A percentile compares a stretch with the other conserved stretches of the same genome.
Evolutionary conservation across 1,140 invertebrate genomes (phyloP).

Genomic region (Drosophila willistoni): DNA sequence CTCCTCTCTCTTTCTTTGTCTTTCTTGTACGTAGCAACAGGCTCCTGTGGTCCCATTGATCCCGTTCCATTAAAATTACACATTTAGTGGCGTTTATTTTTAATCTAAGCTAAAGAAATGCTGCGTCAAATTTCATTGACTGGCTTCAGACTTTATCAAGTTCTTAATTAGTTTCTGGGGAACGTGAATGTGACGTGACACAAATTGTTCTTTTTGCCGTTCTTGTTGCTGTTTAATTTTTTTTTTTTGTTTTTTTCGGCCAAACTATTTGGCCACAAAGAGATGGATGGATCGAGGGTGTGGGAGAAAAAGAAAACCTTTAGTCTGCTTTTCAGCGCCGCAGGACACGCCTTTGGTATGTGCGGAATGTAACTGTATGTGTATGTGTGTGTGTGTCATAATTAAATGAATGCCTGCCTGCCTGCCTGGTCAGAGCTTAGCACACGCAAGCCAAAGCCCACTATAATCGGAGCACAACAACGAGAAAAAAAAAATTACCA

Average conservation of each 20-base stretch:
- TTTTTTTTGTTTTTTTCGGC: constrained; percentile 18
- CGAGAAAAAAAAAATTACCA: not conserved
- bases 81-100: constrained; percentile 49
- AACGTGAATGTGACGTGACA: constrained; percentile 57
- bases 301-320: constrained; percentile 24
- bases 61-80: constrained; percentile 4
- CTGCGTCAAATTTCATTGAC: constrained; percentile 24
- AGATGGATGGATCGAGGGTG: no score
- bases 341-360: constrained; percentile 64
- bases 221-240: constrained; percentile 15
- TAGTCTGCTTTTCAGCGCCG: constrained; percentile 52
- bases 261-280: constrained; percentile 34
- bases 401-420: constrained; percentile 61
- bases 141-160: constrained; percentile 46
- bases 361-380: constrained; percentile 22
- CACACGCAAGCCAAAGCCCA: constrained; percentile 61
- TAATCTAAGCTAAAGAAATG: constrained; percentile 41
- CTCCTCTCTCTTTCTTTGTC: not conserved
- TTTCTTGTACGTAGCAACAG: not conserved
- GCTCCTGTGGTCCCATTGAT: not conserved
- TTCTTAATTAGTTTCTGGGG: constrained; percentile 51
- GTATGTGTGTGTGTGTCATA: constrained; percentile 64
- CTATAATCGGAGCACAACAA: constrained; percentile 9
- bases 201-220: constrained; percentile 34
- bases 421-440: constrained; percentile 48